Percentiles rank a stretch among this genome's conserved stretches.
phyloP scores from a whole-genome alignment of 23 tunicate species.

The Styela plicata region DNA sequence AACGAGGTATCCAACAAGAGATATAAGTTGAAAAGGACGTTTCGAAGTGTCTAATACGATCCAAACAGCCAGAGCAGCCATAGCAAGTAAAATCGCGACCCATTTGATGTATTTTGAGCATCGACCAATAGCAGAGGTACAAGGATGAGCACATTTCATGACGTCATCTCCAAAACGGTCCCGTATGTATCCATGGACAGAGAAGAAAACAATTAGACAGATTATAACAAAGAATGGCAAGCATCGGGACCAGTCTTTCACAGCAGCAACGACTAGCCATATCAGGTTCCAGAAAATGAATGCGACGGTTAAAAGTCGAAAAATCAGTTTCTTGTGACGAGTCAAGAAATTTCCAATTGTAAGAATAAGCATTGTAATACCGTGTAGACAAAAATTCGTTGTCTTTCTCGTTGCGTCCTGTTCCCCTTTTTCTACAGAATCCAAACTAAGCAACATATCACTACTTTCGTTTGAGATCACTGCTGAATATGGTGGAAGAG shows the following conservation, averaged over 20 bases:
- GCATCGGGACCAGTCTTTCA: not conserved
- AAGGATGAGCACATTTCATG: not conserved
- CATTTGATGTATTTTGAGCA: constrained; percentile 9
- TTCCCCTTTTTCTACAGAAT: not conserved
- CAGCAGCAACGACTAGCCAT: not conserved
- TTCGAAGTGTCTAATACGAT: constrained; percentile 40
- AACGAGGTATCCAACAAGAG: constrained; percentile 31
- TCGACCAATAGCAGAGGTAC: not conserved
- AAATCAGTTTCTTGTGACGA: not conserved
- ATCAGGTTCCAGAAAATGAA: constrained; percentile 9
- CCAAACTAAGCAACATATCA: not conserved
- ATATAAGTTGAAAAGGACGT: constrained; percentile 45
- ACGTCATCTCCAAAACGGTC: not conserved
- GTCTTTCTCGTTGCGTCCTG: not conserved
- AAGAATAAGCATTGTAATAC: not conserved
- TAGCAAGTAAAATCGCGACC: not conserved
- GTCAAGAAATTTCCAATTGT: not conserved
- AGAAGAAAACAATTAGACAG: constrained; percentile 15
- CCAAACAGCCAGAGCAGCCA: constrained; percentile 27
- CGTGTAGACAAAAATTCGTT: not conserved
- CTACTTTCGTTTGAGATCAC: not conserved
- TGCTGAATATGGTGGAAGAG: not conserved
- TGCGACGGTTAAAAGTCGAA: not conserved
- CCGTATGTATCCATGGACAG: not conserved
- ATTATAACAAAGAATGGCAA: not conserved